These are phyloP conservation scores for Pristionchus entomophagus DNA, from an alignment of 2,888 invertebrate genomes.

Conservation along the genomic window DNA sequence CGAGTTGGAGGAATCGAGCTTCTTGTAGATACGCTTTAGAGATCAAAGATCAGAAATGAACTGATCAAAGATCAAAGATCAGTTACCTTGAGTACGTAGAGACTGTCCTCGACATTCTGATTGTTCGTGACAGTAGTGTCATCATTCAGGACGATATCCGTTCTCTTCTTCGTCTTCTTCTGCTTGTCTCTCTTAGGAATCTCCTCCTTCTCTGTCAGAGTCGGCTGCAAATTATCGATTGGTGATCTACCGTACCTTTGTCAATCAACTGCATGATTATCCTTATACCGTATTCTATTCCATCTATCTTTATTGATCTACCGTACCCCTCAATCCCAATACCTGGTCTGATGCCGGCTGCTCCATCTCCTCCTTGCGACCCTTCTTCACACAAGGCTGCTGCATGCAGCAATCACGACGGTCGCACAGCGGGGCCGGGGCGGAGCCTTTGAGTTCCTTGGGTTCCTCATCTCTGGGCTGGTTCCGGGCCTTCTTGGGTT, in stretches of 20 bases:
- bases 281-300: no score
- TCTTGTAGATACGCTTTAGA: slow-evolving; percentile 10
- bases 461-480: neutral
- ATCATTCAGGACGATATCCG: neutral
- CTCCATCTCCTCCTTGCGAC: neutral
- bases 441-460: neutral
- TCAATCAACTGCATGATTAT: neutral
- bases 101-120: slow-evolving; percentile 10
- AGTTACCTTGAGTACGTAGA: slow-evolving; percentile 3
- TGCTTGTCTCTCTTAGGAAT: neutral
- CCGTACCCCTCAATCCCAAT: neutral
- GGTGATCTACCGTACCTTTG: neutral
- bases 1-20: neutral
- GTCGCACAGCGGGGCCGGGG: neutral
- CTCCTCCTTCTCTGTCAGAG: neutral
- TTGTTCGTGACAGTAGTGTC: neutral
- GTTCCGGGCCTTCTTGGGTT: neutral
- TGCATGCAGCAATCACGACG: slow-evolving; percentile 26
- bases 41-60: slow-evolving; percentile 17
- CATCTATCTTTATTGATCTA: neutral
- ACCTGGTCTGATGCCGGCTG: neutral
- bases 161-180: neutral
- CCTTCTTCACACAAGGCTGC: slow-evolving; percentile 29
- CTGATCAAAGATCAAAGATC: slow-evolving; percentile 5
- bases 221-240: neutral